Base-by-base conservation (phyloP, 2,888 invertebrate species). In the Ennomos fuscantarius region DNA sequence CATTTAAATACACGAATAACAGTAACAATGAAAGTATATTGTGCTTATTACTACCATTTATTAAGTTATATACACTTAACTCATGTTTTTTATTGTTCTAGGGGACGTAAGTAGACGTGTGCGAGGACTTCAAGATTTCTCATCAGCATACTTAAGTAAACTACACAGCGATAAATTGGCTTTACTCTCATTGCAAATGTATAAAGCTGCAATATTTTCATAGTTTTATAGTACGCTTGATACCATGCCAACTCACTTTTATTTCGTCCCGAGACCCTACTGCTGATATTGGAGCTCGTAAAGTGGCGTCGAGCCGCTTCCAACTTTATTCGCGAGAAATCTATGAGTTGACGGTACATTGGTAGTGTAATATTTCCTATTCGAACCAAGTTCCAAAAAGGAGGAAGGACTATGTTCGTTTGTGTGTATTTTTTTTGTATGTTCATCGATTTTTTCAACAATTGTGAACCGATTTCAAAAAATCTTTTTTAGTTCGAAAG, bases 181-280 rank as follows among this genome's bases (percentile, higher is more conserved):
- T 66, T 72, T 73, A 78, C 68, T 74, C 62, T 69, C 66, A 76
- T 65, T 71, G 66, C 72, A 69, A 72, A 75, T 74, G 68, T 74
- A 66, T 54, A 62, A 60, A 65, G 65, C 56, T 50, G 63, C 70
- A 68, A 69, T 78, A 78, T 79, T 78, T 78, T 77, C 71, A 74
- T 78, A 75, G 78, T 78, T 79, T 76, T 74, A 79, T 76, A 67
- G 72, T 68, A 68, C 63, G 61, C 72, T 73, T 71, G 77, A 75
- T 67, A 73, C 64, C 66, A 70, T 73, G 77, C 76, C 77, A 79
- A 78, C 62, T 70, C 65, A 72, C 68, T 66, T 70, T 72, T 79
- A 78, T 81, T 73, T 78, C 62, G 66, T 63, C 68, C 66, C 70
- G 73, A 76, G 73, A 72, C 70, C 33, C 40, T 24, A 24, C 70